Percentiles rank a stretch among this genome's conserved stretches.
Evolutionary conservation across 2,888 invertebrate species (phyloP).

Genomic region (Plemyria rubiginata): DNA sequence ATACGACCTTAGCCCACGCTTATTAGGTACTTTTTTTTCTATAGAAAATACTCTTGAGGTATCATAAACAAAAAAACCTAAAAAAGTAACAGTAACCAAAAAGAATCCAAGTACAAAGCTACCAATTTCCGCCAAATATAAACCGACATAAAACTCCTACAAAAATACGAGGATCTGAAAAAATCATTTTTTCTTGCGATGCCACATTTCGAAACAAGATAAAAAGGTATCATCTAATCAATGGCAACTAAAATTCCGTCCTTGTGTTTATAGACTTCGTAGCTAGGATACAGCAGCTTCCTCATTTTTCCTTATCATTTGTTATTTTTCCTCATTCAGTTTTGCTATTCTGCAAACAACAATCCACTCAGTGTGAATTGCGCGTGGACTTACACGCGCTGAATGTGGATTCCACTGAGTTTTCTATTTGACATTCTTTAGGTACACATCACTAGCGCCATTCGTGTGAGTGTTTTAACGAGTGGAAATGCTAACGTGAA

Average conservation of each 20-base stretch:
- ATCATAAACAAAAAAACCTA: not conserved
- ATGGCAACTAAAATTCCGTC: conserved; percentile 27
- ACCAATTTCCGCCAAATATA: conserved; percentile 25
- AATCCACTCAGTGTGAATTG: no score
- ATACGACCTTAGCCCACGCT: no score
- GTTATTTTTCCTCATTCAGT: conserved; percentile 14
- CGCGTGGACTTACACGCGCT: no score
- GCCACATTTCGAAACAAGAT: conserved; percentile 17
- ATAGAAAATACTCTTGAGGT: not conserved
- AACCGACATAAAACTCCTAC: conserved; percentile 22
- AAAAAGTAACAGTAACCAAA: conserved; percentile 1
- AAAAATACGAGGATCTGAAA: conserved; percentile 9
- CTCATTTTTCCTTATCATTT: conserved; percentile 25
- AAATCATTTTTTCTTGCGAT: conserved; percentile 17
- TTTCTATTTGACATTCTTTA: no score
- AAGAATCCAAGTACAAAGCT: conserved; percentile 18
- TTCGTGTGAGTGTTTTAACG: no score
- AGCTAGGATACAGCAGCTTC: conserved; percentile 14
- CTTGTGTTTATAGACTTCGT: conserved; percentile 23
- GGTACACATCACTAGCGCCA: no score
- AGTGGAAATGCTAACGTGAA: no score
- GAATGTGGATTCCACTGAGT: no score
- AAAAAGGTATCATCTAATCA: conserved; percentile 28
- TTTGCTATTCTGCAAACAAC: no score
- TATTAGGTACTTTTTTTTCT: no score